Evolutionary conservation across 2,797 vertebrate genomes (phyloP), one percentile per base, ranked within the genome.

Genomic region (Florisuga fusca): DNA sequence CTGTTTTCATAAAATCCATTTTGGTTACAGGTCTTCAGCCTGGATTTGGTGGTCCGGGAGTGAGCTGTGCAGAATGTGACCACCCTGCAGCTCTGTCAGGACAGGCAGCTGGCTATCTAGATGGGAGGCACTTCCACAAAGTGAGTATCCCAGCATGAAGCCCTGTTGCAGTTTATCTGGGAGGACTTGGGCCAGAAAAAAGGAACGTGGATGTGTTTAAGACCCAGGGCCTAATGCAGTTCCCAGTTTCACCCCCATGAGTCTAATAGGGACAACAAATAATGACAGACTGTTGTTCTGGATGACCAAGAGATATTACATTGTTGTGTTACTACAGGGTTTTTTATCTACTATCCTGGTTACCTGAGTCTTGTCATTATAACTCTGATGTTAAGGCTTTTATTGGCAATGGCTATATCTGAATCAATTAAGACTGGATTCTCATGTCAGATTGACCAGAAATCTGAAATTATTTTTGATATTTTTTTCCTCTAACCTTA

Each of bases 61-160:
- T 2, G 13, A 81, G 58, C 38, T 17, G 34, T 46, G 58, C 31
- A 81, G 64, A 19, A 67, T 1, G 25, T 0, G 16, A 66, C 22
- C 33, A 5, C 31, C 6, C 53, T 16, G 58, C 2, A 25, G 50
- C 73, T 55, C 33, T 1, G 11, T 34, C 0, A 0, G 59, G 41
- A 48, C 53, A 61, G 41, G 41, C 0, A 0, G 57, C 38, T 31
- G 68, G 7, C 67, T 61, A 7, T 3, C 57, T n/a, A 41, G 5
- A 41, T 41, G 38, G 84, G 33, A 51, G 74, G 22, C 1, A 0
- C 43, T 50, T 43, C 34, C 43, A 26, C 26, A 22, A 27, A 45
- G 54, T 15, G 50, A 59, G 51, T 34, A n/a, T 25, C 29, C 66
- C 2, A 5, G 34, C 41, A 6, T 2, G 23, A 85, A 84, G 17